A percentile compares a stretch with the other conserved stretches of the same genome.
Conservation (phyloP, 2,113 vertebrate genomes). For the Lonchura striata region DNA sequence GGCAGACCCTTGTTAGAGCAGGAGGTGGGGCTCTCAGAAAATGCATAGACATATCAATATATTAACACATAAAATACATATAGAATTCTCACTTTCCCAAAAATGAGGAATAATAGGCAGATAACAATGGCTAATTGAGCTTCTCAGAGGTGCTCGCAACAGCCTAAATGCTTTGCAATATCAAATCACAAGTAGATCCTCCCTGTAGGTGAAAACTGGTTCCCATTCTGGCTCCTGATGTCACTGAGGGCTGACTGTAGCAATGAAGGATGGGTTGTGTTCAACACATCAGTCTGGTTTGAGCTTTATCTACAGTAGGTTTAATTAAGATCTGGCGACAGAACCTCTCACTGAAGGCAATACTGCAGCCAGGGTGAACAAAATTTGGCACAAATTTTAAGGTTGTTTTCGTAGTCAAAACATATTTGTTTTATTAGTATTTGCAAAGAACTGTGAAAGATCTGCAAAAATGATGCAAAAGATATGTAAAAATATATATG, state of each 20-base stretch:
- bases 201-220: background rate
- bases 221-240: background rate
- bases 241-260: background rate
- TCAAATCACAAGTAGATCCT: background rate
- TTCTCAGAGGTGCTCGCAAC: background rate
- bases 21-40: background rate
- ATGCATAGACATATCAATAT: too few species aligned
- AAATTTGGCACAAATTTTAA: background rate
- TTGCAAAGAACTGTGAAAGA: background rate
- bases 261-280: background rate
- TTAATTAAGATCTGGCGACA: conserved; percentile 25
- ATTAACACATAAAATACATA: background rate
- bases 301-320: background rate
- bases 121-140: background rate
- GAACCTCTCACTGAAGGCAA: background rate
- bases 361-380: background rate
- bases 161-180: background rate
- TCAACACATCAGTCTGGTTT: conserved; percentile 5
- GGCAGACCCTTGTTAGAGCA: fast-evolving
- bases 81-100: background rate
- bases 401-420: background rate
- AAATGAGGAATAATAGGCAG: background rate
- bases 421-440: background rate
- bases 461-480: background rate
- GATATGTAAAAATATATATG: background rate